phyloP scores from a whole-genome alignment of 2,797 vertebrate species.

The Lateolabrax maculatus region DNA sequence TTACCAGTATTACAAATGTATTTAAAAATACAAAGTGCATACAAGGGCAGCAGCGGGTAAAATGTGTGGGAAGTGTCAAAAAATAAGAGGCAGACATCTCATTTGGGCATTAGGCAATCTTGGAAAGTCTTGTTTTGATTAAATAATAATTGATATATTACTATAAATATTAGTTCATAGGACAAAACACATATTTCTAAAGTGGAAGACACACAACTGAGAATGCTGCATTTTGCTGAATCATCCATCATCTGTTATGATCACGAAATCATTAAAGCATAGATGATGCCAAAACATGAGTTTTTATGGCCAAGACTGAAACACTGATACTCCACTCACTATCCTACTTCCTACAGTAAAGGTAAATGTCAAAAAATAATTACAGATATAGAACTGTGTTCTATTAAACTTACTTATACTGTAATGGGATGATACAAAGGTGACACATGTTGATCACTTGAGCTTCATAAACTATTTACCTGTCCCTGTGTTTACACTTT shows the following conservation, averaged over 20 bases:
- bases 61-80: background rate
- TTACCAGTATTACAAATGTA: background rate
- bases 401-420: background rate
- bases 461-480: background rate
- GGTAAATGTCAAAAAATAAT: background rate
- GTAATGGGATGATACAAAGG: background rate
- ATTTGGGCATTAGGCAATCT: background rate
- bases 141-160: background rate
- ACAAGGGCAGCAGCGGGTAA: background rate
- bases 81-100: background rate
- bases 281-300: background rate
- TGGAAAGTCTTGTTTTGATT: background rate
- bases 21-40: background rate
- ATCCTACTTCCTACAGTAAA: background rate
- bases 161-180: background rate
- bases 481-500: background rate
- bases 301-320: background rate
- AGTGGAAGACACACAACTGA: background rate
- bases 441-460: background rate
- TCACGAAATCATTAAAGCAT: background rate
- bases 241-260: background rate
- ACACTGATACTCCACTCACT: background rate
- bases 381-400: background rate
- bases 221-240: background rate
- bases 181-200: background rate